These are phyloP conservation scores for Hucho hucho DNA, from an alignment of 2,113 vertebrate genomes.

Conservation along the genomic window DNA sequence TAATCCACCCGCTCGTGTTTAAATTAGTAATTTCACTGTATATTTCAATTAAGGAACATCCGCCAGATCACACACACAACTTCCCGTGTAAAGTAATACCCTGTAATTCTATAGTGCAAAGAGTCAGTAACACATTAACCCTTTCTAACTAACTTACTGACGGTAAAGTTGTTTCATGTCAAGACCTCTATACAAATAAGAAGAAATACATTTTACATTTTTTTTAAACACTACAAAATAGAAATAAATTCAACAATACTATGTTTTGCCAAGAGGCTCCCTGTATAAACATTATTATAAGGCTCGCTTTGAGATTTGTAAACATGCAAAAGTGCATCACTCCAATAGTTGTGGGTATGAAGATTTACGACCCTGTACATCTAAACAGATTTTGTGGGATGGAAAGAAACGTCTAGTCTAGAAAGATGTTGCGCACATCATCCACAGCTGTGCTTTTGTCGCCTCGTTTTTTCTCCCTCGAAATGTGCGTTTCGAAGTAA, in stretches of 20 bases:
- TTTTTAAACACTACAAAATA: constrained; percentile 1
- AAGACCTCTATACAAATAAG: constrained; percentile 12
- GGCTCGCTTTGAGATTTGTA: constrained; percentile 38
- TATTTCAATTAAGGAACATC: not conserved
- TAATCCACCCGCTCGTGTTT: not conserved
- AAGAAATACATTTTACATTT: not conserved
- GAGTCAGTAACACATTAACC: constrained; percentile 14
- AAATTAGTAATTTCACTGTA: not conserved
- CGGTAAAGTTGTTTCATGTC: not conserved
- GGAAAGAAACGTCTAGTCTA: not conserved
- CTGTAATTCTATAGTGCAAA: constrained; percentile 69
- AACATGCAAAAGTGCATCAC: constrained; percentile 51
- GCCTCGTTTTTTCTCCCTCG: not conserved
- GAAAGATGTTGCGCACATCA: constrained; percentile 1
- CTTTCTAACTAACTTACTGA: not conserved
- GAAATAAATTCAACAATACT: constrained; percentile 15
- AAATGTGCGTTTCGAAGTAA: not conserved
- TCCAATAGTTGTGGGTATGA: constrained; percentile 25
- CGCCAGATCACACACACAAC: not conserved
- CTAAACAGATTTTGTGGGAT: not conserved
- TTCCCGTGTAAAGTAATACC: constrained; percentile 30
- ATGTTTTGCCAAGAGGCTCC: constrained; percentile 40
- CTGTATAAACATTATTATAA: constrained; percentile 39
- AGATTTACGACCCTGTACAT: constrained; percentile 37
- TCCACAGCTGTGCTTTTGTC: constrained; percentile 8